A percentile compares a stretch with the other conserved stretches of the same genome.
Evolutionary conservation across 2,888 invertebrate species (phyloP).

Genomic region (Pelosia muscerda): DNA sequence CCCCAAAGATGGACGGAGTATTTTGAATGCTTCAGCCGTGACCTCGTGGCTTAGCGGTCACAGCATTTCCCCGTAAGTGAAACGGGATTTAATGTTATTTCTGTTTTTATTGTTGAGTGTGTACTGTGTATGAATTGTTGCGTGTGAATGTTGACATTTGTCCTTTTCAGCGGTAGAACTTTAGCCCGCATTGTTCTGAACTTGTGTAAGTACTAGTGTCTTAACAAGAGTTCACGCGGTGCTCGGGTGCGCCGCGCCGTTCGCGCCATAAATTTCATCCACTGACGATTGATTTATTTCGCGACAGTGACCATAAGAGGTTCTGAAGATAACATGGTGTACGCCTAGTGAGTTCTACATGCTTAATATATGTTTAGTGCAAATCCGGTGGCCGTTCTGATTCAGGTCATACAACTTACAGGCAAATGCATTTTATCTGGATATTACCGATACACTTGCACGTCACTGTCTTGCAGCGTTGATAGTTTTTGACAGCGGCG

Average conservation of each 20-base stretch:
- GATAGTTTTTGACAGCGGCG: background rate
- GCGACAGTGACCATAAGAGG: background rate
- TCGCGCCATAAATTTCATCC: background rate
- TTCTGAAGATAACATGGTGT: background rate
- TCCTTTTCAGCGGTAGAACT: background rate
- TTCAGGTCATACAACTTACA: background rate
- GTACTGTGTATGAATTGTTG: background rate
- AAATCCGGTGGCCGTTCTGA: too few species aligned
- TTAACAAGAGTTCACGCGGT: background rate
- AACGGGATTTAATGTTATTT: too few species aligned
- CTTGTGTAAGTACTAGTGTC: background rate
- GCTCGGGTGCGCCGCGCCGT: background rate
- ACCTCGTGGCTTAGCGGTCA: too few species aligned
- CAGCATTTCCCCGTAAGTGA: too few species aligned
- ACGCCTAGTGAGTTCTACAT: background rate
- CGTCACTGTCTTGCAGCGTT: too few species aligned
- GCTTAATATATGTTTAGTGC: background rate
- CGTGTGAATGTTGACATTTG: constrained; percentile 5
- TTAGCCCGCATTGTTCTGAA: background rate
- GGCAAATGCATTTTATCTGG: background rate
- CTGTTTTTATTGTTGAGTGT: background rate
- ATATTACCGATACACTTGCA: background rate
- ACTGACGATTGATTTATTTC: background rate
- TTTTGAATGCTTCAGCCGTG: too few species aligned
- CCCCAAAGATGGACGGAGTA: too few species aligned